These are phyloP conservation scores for Phylloscopus trochilus DNA, from an alignment of 2,113 vertebrate genomes.

Conservation along the genomic window DNA sequence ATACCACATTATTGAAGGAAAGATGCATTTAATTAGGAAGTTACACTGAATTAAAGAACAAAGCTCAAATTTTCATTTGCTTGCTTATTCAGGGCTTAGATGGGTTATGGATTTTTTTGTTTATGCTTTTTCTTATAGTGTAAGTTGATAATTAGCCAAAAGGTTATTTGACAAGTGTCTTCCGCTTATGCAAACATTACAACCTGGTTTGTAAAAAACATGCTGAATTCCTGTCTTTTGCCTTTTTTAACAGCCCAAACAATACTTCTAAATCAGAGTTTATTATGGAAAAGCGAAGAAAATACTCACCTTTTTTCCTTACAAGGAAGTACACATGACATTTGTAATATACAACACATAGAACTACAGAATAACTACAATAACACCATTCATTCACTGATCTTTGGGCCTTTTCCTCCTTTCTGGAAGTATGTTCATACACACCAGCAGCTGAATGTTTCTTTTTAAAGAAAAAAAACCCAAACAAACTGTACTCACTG, in stretches of 20 bases:
- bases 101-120: neutral
- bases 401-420: neutral
- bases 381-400: neutral
- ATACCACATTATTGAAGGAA: neutral
- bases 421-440: neutral
- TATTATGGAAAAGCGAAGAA: neutral
- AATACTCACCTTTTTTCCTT: neutral
- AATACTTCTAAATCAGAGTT: neutral
- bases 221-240: neutral
- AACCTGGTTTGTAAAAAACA: neutral
- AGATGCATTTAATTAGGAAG: neutral
- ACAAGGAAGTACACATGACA: neutral
- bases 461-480: neutral
- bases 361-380: neutral
- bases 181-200: neutral
- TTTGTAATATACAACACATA: neutral
- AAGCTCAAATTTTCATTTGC: neutral
- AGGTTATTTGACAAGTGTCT: neutral
- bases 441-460: neutral
- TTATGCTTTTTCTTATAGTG: neutral
- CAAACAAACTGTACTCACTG: neutral
- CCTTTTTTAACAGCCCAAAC: neutral
- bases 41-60: neutral
- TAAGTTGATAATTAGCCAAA: neutral
- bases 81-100: neutral